A percentile compares a stretch with the other conserved stretches of the same genome.
Conservation (phyloP, 2,797 vertebrate genomes). For the Halcyon badia region DNA sequence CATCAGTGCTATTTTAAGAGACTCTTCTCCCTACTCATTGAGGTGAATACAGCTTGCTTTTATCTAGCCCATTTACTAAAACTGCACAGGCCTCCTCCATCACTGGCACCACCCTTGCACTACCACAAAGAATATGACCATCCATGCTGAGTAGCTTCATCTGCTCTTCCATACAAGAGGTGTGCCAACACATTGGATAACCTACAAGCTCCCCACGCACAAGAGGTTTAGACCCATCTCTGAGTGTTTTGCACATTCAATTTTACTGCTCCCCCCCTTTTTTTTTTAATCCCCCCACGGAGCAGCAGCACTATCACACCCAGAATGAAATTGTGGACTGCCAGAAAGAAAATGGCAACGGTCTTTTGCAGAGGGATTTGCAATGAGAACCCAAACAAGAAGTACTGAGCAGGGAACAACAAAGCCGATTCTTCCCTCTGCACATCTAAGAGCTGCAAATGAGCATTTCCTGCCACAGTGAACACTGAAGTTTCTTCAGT, state of each 20-base stretch:
- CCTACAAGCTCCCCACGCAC: fast-evolving
- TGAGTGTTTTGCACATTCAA: fast-evolving
- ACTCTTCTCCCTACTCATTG: not conserved
- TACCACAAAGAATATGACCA: fast-evolving
- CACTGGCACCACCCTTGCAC: not conserved
- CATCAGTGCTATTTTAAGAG: not conserved
- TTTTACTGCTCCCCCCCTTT: not conserved
- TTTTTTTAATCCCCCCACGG: not conserved
- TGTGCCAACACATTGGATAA: not conserved
- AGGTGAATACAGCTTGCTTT: not conserved
- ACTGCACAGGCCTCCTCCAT: not conserved
- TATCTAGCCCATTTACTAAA: not conserved
- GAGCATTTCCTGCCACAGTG: not conserved
- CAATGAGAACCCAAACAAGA: not conserved
- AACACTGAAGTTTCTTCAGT: not conserved
- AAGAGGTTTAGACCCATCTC: not conserved
- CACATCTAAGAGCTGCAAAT: not conserved
- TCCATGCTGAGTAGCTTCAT: not conserved
- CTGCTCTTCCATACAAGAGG: not conserved
- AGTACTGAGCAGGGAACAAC: not conserved
- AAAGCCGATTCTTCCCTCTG: not conserved
- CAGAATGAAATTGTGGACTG: not conserved
- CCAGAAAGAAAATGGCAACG: not conserved
- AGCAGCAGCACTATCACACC: not conserved
- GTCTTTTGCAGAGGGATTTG: not conserved